Base-by-base conservation (phyloP, 2,888 invertebrate genomes). In the Troglohyphantes excavatus region DNA sequence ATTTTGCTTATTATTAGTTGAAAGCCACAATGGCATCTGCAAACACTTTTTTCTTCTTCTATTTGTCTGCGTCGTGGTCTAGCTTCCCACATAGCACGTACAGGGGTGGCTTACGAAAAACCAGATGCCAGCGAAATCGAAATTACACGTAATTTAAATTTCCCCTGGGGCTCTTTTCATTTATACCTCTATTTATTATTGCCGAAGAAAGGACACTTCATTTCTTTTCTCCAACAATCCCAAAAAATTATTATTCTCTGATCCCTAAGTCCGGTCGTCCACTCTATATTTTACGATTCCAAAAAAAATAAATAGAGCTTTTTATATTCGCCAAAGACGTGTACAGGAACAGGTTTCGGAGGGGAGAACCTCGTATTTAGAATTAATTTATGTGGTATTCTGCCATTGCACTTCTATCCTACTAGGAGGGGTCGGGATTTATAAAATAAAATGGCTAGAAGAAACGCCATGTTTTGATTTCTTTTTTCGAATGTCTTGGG, bases 111-210 rank as follows among this genome's bases (percentile, higher is more conserved):
- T n/a, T n/a, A n/a, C n/a, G n/a, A 19, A 19, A 61, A 33, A 61
- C 61, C 84, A 67, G 73, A 73, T 65, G 84, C 75, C 75, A 13
- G 73, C 21, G 46, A 21, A 79, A 79, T 65, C 33, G 21, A 29
- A 67, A 75, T 65, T 19, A 19, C 19, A 7, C 19, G 9, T 21
- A 75, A 75, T 73, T 65, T 46, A 43, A 65, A 33, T 73, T 27
- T 21, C 19, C 19, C 73, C 61, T 65, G n/a, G 21, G 3, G 26
- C 1, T 19, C 29, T 39, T 43, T 63, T 46, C 73, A 75, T 84
- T 84, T 67, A 84, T 84, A 75, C 65, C 84, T 65, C 75, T 75
- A 84, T 84, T 84, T 84, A 84, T 75, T 63, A 67, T 53, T 19
- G 0, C 26, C 7, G 13, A 72, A 83, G 72, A 72, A 83, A 63